Percentiles rank a stretch among this genome's conserved stretches.
phyloP scores from a whole-genome alignment of 1,140 invertebrate genomes.

The Drepana arcuata region DNA sequence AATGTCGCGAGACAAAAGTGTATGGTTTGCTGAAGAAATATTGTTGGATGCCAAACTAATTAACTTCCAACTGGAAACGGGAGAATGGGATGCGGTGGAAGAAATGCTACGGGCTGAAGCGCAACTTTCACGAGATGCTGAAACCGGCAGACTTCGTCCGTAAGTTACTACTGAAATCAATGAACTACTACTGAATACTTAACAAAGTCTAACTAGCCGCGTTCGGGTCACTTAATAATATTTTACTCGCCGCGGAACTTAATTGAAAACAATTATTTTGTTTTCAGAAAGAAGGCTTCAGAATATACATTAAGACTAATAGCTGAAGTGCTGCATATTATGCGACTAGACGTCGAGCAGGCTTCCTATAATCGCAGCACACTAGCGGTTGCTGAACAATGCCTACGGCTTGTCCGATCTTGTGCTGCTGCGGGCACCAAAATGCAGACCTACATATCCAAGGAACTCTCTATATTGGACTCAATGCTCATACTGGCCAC shows the following conservation, averaged over 20 bases:
- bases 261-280: no score
- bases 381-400: constrained; percentile 65
- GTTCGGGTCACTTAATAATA: no score
- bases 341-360: constrained; percentile 64
- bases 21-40: constrained; percentile 70
- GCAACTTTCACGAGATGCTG: constrained; percentile 63
- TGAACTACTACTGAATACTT: no score
- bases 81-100: constrained; percentile 67
- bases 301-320: constrained; percentile 68
- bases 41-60: constrained; percentile 67
- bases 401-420: constrained; percentile 58
- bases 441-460: constrained; percentile 70
- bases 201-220: no score
- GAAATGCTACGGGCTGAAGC: constrained; percentile 69
- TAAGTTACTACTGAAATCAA: no score
- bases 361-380: constrained; percentile 62
- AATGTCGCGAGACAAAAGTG: constrained; percentile 71
- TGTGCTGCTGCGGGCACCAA: constrained; percentile 69
- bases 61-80: constrained; percentile 64
- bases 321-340: constrained; percentile 67
- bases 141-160: constrained; percentile 66
- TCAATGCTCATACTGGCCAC: constrained; percentile 66
- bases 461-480: constrained; percentile 66
- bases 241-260: no score
- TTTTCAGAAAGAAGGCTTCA: constrained; percentile 68